phyloP scores from a whole-genome alignment of 2,113 vertebrate genomes.

The Protomyctophum bolini region DNA sequence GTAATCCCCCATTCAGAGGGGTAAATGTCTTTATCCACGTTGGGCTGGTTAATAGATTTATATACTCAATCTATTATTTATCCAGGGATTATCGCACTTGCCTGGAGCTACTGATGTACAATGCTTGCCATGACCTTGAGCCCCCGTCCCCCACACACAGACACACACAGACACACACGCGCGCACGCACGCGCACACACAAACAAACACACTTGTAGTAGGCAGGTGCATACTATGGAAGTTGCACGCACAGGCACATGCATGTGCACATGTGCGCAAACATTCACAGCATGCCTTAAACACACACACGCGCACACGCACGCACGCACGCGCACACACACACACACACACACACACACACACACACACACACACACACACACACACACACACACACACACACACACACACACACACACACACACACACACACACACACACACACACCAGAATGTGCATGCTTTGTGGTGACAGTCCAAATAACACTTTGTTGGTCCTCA shows the following conservation, averaged over 20 bases:
- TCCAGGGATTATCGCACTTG: conserved; percentile 58
- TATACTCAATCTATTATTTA: conserved; percentile 71
- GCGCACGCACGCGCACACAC: not conserved
- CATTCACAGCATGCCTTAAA: too few species aligned
- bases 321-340: too few species aligned
- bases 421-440: too few species aligned
- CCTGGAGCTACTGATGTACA: conserved; percentile 56
- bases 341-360: too few species aligned
- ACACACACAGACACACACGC: not conserved
- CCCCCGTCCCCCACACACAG: not conserved
- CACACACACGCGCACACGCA: too few species aligned
- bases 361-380: too few species aligned
- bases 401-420: too few species aligned
- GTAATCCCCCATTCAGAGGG: conserved; percentile 48
- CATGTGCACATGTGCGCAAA: not conserved
- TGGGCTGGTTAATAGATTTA: conserved; percentile 67
- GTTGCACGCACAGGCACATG: not conserved
- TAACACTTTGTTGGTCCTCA: conserved; percentile 70
- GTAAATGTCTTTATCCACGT: conserved; percentile 59
- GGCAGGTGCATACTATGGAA: not conserved
- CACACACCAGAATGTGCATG: too few species aligned
- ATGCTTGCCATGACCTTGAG: conserved; percentile 72
- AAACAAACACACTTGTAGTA: not conserved
- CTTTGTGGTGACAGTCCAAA: conserved; percentile 51
- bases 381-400: too few species aligned